Base-by-base conservation (phyloP, 2,113 vertebrate species). In the Connochaetes taurinus region DNA sequence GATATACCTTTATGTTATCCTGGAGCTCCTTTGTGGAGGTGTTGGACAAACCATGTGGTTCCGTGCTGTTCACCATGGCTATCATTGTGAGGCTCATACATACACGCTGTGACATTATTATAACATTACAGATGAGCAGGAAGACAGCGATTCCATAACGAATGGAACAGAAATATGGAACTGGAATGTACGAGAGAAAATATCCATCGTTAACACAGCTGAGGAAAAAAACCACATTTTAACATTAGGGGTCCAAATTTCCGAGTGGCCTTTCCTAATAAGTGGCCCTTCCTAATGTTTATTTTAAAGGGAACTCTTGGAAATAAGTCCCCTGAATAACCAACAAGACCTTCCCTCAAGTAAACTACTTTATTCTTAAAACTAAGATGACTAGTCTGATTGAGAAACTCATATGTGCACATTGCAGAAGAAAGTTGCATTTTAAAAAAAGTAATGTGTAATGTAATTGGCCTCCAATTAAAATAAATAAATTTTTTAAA, bases 81-180 rank as follows among this genome's bases (percentile, higher is more conserved):
- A 98, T 82, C 85, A 97, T 92, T 0, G 97, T 94, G 94, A 97
- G 97, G 58, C 36, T 97, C 57, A 98, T 60, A 36, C 97, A 95
- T 0, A 2, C 1, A 0, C 19, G 33, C 47, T 97, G 97, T 1
- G 89, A 87, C 0, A 21, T 13, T 3, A 33, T 0, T 1, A 19
- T 1, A 1, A 84, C 16, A 1, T 98, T 97, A 19, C 94, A 97
- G 83, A 43, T 31, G n/a, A 82, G 94, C 25, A 95, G 19, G 25
- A 96, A 19, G 19, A 96, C 0, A 7, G 95, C 76, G 4, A 97
- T 7, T 29, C 89, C 94, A 31, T 40, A 96, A 50, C 95, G 89
- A 11, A 94, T 23, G n/a, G 98, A 98, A 33, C 76, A 95, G 27
- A 94, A 40, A 5, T 23, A 16, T 33, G 53, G 67, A 29, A 17